These are phyloP conservation scores for Pammene fasciana DNA, from an alignment of 2,888 invertebrate genomes.

Conservation along the genomic window DNA sequence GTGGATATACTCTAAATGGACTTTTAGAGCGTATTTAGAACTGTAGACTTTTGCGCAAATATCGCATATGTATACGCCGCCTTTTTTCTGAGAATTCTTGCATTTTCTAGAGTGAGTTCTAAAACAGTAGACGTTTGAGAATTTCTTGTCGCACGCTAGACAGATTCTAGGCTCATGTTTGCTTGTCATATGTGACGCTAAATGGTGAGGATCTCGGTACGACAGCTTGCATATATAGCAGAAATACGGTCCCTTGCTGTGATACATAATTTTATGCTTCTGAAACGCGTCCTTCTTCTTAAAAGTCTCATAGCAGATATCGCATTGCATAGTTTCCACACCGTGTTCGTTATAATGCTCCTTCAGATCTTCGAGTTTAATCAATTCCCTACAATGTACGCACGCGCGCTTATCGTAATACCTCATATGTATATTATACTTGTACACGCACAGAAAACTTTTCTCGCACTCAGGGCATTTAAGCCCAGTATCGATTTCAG, in stretches of 20 bases:
- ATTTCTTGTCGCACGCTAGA: conserved; percentile 51
- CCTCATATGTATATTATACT: conserved; percentile 55
- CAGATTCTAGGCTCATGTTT: conserved; percentile 53
- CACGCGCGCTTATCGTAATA: conserved; percentile 54
- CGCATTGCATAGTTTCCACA: conserved; percentile 48
- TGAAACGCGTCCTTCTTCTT: conserved; percentile 39
- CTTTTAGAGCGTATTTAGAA: conserved; percentile 48
- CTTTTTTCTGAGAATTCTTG: conserved; percentile 28
- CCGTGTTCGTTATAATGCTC: conserved; percentile 50
- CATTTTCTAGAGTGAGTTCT: conserved; percentile 51
- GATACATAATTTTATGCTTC: conserved; percentile 47
- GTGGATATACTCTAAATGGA: conserved; percentile 55
- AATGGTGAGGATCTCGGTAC: conserved; percentile 46
- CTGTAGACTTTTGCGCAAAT: conserved; percentile 55
- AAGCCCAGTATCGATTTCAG: conserved; percentile 37
- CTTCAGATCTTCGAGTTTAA: conserved; percentile 47
- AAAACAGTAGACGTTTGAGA: conserved; percentile 56
- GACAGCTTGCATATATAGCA: conserved; percentile 56
- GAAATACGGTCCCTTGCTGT: conserved; percentile 43
- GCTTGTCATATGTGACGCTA: conserved; percentile 50
- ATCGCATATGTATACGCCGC: conserved; percentile 54
- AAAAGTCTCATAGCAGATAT: conserved; percentile 52
- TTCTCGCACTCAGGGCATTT: conserved; percentile 56
- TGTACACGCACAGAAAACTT: conserved; percentile 44
- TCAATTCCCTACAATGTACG: conserved; percentile 49